A percentile compares a stretch with the other conserved stretches of the same genome.
Evolutionary conservation across 35 echinoderm and acorn worm genomes (phyloP).

Genomic region (Ophioderma brevispina): DNA sequence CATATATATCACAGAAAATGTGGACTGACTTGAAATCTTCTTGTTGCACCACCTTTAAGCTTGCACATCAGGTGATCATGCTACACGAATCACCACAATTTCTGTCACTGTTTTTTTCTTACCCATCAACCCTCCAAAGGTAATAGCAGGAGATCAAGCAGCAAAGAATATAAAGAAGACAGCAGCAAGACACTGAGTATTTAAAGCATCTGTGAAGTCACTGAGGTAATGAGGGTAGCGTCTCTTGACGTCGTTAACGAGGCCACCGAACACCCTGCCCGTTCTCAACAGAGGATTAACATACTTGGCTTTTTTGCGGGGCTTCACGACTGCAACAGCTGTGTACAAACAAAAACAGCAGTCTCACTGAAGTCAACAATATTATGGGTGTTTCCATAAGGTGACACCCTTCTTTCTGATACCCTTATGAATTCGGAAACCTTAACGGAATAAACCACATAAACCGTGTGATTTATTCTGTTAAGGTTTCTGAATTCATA

Average conservation of each 20-base stretch:
- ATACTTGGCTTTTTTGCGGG: background rate
- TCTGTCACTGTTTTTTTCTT: slow-evolving; percentile 27
- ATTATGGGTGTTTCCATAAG: no score
- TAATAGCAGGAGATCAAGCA: slow-evolving; percentile 86
- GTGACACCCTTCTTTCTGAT: no score
- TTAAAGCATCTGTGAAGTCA: slow-evolving; percentile 82
- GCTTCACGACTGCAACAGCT: background rate
- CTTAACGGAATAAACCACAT: no score
- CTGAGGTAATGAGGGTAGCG: slow-evolving; percentile 80
- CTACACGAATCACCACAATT: no score
- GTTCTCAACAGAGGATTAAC: slow-evolving; percentile 86
- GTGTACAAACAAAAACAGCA: background rate
- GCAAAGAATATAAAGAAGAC: slow-evolving; percentile 97
- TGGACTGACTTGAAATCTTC: no score
- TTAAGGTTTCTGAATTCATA: no score
- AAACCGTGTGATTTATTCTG: background rate
- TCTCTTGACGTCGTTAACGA: slow-evolving; percentile 82
- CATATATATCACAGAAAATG: no score
- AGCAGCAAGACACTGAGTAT: slow-evolving; percentile 80
- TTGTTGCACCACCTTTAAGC: no score
- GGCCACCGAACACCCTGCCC: slow-evolving; percentile 77
- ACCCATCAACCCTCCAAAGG: slow-evolving; percentile 92
- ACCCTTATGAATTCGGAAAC: no score
- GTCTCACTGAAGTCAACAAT: no score
- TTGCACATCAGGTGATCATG: no score